Base-by-base conservation (phyloP, 1,140 invertebrate genomes). In the Sitobion miscanthi region DNA sequence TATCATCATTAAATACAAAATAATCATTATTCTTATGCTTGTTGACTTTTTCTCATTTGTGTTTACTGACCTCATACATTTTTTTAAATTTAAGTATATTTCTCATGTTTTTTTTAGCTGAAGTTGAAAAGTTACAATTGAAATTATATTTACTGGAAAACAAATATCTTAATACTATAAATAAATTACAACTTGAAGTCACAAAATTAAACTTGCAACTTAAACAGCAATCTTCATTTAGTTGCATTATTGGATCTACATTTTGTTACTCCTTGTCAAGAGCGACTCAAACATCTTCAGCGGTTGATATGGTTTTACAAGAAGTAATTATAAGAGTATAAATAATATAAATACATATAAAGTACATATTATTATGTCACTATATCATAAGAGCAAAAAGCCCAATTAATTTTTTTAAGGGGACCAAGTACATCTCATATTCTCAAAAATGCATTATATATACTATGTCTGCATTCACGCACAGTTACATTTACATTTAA, bases 261-360 rank as follows among this genome's bases (percentile, higher is more conserved):
- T 69, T 90, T 20, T 42, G 89, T 69, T 88, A 9, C 30, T 69
- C 69, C 14, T 25, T 90, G 7, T 90, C 38, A 38, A 45, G n/a
- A 90, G 42, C 89, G 69, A 90, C 89, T 47, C 25, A 90, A 45
- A 30, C 69, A 45, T 30, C 89, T 69, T 11, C 11, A 69, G 38
- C 62, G 45, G 7, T 69, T 90, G 54, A 90, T 45, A 69, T 69
- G 21, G 14, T 90, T 90, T 90, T 90, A 69, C 54, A 90, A 90
- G 25, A 69, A 54, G 89, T 62, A 86, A 86, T 25, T n/a, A 86
- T 47, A 9, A n/a, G n/a, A n/a, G n/a, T 77, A 77, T 69, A 69
- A 69, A n/a, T 69, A n/a, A n/a, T 69, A 69, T 77, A 77, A 77
- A n/a, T 62, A 30, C 1, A 14, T 3, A 30, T 77, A 77, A 7